Conservation (phyloP, 2,797 vertebrate species). For the Lagorchestes hirsutus region DNA sequence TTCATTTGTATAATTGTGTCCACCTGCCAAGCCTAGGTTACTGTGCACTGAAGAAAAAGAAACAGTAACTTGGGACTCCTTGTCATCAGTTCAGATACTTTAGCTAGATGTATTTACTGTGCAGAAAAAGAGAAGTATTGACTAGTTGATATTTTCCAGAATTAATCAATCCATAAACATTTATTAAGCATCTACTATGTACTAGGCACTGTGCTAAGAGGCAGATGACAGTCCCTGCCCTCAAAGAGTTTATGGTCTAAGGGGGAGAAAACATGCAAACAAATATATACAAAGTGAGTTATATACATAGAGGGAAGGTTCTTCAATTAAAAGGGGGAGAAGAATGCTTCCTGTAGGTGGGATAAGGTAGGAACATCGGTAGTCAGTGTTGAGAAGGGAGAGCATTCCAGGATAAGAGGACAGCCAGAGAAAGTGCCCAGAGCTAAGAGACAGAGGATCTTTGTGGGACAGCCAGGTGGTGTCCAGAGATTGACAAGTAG, state of each 20-base stretch:
- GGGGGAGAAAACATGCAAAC: background rate
- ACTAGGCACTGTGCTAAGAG: background rate
- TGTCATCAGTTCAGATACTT: background rate
- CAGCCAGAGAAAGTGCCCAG: background rate
- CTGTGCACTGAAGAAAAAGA: background rate
- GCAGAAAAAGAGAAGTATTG: background rate
- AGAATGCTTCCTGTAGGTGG: background rate
- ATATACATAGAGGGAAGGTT: background rate
- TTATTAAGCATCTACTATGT: background rate
- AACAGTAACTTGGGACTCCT: background rate
- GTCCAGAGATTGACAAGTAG: background rate
- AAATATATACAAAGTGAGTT: background rate
- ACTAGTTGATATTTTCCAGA: background rate
- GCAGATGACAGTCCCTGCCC: background rate
- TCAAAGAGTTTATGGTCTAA: background rate
- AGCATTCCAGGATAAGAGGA: background rate
- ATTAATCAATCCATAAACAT: background rate
- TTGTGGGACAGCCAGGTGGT: background rate
- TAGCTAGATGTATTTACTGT: background rate
- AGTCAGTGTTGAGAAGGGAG: background rate
- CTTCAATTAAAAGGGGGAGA: background rate
- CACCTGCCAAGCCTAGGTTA: background rate
- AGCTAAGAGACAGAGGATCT: background rate
- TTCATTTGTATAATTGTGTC: constrained; percentile 41
- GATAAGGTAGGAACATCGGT: background rate